Evolutionary conservation across 1,140 invertebrate genomes (phyloP).

Genomic region (Trichonephila clavipes): DNA sequence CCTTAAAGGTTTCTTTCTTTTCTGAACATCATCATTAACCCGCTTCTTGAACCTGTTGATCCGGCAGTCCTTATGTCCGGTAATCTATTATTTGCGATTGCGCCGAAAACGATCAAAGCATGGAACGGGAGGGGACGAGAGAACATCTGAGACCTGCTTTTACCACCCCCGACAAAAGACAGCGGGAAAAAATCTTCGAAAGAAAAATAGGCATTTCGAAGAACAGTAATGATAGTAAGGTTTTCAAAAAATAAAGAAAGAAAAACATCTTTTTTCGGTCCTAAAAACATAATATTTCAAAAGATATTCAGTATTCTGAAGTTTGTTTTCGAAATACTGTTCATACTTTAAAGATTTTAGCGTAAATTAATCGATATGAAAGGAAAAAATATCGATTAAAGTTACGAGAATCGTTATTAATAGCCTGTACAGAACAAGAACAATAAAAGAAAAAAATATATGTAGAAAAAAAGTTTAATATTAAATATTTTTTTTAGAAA

Average conservation of each 20-base stretch:
- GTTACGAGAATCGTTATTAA: too few species aligned
- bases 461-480: too few species aligned
- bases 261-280: too few species aligned
- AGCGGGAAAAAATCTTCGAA: not conserved
- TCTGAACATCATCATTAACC: not conserved
- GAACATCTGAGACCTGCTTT: not conserved
- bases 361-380: too few species aligned
- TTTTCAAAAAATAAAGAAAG: not conserved
- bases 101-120: slow-evolving; percentile 32
- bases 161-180: not conserved
- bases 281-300: too few species aligned
- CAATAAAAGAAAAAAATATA: too few species aligned
- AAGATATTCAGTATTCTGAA: too few species aligned
- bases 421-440: too few species aligned
- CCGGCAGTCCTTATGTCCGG: slow-evolving; percentile 17
- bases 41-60: slow-evolving; percentile 29
- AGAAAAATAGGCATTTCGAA: not conserved
- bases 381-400: too few species aligned
- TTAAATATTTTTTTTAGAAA: too few species aligned
- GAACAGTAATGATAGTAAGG: not conserved
- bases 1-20: not conserved
- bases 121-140: not conserved
- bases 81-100: slow-evolving; percentile 50
- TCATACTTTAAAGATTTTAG: too few species aligned
- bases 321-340: too few species aligned